Evolutionary conservation across 2,113 vertebrate species (phyloP), one percentile per base, ranked within the genome.

Genomic region (Pantherophis guttatus): DNA sequence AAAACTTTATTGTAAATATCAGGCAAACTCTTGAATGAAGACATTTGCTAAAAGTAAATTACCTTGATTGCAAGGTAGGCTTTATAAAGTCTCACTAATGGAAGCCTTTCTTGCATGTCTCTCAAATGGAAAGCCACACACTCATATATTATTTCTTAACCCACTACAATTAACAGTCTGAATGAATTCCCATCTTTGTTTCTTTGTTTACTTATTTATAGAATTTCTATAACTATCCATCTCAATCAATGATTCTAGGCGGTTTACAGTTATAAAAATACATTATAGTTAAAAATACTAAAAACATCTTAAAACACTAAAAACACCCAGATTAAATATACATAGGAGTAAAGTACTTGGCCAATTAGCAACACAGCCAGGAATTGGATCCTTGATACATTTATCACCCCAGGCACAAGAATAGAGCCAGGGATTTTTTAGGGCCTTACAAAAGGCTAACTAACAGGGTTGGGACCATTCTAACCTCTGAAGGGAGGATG

Each of bases 1-100:
- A 97, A 97, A 95, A 93, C 11, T 94, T 94, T 95, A 97, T 94
- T 93, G 23, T 91, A 81, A 44, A 44, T 81, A 58, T 93, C 62
- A 59, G 75, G 91, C 86, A 94, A 75, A 95, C 93, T 75, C 75
- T 93, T 92, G 75, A 17, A 54, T 93, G 86, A 92, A 91, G 33
- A 92, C 7, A 52, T 12, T 89, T 92, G 24, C 89, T 94, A 93
- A 94, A 95, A 95, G 92, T 93, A 96, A 93, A 93, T 0, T 24
- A 75, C 50, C 92, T 92, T 10, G 10, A 48, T 81, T 92, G 33
- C 91, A 87, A 29, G 52, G 90, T 62, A 52, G 52, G 11, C 17
- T 53, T 59, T 53, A 21, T 26, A 55, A 33, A 57, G 13, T 5
- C 50, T 19, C 50, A 55, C 53, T 44, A 50, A n/a, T 23, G 39